These are phyloP conservation scores for Spodoptera litura DNA, from an alignment of 1,140 invertebrate species.

Conservation along the genomic window DNA sequence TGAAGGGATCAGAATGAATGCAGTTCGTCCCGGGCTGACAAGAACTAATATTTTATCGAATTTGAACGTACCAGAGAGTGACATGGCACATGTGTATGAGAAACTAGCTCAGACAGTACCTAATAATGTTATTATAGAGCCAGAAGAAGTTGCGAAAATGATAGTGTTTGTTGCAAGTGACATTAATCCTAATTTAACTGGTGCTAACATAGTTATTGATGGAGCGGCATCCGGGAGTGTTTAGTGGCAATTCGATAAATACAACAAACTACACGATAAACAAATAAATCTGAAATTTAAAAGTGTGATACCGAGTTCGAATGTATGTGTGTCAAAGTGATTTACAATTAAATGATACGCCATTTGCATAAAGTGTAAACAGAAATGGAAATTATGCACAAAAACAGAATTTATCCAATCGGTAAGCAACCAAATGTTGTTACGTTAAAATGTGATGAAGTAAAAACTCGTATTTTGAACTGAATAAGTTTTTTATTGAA, in stretches of 20 bases:
- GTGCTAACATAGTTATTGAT: constrained; percentile 92
- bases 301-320: background rate
- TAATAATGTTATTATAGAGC: constrained; percentile 84
- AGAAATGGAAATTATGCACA: background rate
- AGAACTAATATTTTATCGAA: constrained; percentile 88
- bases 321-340: background rate
- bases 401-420: background rate
- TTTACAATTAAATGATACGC: background rate
- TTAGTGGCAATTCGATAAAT: constrained; percentile 31
- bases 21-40: constrained; percentile 89
- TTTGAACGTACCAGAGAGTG: constrained; percentile 87
- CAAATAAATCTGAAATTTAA: background rate
- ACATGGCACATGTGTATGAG: constrained; percentile 89
- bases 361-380: background rate
- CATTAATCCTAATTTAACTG: constrained; percentile 92
- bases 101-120: constrained; percentile 92
- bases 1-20: constrained; percentile 89
- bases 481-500: constrained; percentile 13
- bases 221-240: constrained; percentile 84
- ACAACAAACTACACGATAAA: background rate
- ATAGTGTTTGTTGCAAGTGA: constrained; percentile 94
- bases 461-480: constrained; percentile 20
- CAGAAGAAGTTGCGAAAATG: constrained; percentile 91
- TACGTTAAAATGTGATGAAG: background rate
- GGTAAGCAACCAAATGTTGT: constrained; percentile 4